Evolutionary conservation across 2,797 vertebrate genomes (phyloP).

Genomic region (Mormyrops attenuatus): DNA sequence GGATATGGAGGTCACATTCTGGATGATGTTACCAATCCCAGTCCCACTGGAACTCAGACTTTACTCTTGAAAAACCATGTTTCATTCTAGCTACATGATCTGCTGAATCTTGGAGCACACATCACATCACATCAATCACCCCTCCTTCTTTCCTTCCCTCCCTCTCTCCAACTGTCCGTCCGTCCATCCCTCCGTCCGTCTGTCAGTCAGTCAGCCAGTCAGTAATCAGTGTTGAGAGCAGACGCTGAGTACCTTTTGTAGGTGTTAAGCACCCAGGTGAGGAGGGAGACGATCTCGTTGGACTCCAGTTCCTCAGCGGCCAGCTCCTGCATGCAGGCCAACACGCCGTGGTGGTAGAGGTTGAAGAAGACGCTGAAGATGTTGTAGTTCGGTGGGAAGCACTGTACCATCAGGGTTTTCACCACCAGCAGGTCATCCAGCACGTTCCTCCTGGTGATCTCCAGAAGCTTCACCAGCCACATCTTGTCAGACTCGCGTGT

Average conservation of each 20-base stretch:
- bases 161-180: background rate
- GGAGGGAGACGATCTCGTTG: conserved; percentile 90
- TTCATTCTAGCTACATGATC: background rate
- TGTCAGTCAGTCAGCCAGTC: background rate
- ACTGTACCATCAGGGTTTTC: conserved; percentile 87
- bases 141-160: background rate
- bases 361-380: conserved; percentile 74
- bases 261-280: conserved; percentile 94
- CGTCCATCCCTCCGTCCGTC: background rate
- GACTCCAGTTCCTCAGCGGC: conserved; percentile 86
- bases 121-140: background rate
- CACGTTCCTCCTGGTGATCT: conserved; percentile 88
- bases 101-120: background rate
- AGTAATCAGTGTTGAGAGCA: background rate
- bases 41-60: background rate
- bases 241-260: conserved; percentile 73
- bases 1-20: background rate
- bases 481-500: conserved; percentile 90
- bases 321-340: conserved; percentile 79
- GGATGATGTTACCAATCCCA: background rate
- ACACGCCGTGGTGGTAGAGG: conserved; percentile 84
- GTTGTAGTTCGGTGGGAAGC: conserved; percentile 88
- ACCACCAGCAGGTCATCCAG: conserved; percentile 84
- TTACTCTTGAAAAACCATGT: background rate
- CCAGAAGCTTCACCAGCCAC: conserved; percentile 94